Evolutionary conservation across 2,113 vertebrate genomes (phyloP).

Genomic region (Vidua chalybeata): DNA sequence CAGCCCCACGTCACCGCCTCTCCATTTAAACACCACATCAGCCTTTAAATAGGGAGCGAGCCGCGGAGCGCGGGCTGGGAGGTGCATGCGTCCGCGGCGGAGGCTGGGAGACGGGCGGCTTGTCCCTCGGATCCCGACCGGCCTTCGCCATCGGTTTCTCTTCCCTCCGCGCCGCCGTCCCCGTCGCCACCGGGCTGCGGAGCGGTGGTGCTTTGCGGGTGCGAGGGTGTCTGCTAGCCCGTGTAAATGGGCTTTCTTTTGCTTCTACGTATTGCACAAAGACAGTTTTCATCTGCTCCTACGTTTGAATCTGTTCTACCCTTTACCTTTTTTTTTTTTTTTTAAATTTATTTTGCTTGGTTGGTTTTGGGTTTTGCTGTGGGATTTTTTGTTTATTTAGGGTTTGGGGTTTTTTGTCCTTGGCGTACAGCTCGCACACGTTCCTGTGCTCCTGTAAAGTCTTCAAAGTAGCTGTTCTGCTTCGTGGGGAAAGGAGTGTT

Average conservation of each 20-base stretch:
- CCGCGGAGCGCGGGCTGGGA: slow-evolving; percentile 75
- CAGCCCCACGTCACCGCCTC: slow-evolving; percentile 93
- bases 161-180: not conserved
- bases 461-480: not conserved
- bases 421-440: not conserved
- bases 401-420: not conserved
- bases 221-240: not conserved
- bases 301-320: not conserved
- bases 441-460: not conserved
- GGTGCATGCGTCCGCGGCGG: slow-evolving; percentile 72
- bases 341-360: not conserved
- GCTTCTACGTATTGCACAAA: not conserved
- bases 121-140: not conserved
- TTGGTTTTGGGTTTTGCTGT: not conserved
- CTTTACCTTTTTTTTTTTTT: not conserved
- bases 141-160: not conserved
- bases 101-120: slow-evolving; percentile 10
- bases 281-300: not conserved
- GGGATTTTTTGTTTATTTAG: not conserved
- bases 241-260: not conserved
- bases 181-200: not conserved
- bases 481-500: not conserved
- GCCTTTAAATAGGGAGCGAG: slow-evolving; percentile 94
- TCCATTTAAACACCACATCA: slow-evolving; percentile 93
- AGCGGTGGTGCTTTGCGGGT: not conserved